A percentile compares a stretch with the other conserved stretches of the same genome.
Evolutionary conservation across 1,140 invertebrate species (phyloP).

Genomic region (Ptiloglossa arizonensis): DNA sequence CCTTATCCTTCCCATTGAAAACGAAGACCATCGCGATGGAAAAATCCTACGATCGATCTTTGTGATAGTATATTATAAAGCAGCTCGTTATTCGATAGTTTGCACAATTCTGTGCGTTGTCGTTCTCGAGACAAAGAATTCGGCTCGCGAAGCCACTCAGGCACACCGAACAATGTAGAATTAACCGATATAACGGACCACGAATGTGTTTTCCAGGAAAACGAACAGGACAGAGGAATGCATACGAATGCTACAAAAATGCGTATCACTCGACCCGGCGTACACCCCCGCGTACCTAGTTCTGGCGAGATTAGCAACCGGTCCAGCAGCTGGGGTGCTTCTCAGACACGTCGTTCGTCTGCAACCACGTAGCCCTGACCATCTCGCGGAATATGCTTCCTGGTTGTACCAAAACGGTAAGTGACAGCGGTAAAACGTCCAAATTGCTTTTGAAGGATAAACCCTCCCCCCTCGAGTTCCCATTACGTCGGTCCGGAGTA

Average conservation of each 20-base stretch:
- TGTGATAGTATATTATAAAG: too few species aligned
- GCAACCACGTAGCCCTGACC: conserved; percentile 86
- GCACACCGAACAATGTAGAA: too few species aligned
- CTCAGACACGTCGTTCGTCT: conserved; percentile 84
- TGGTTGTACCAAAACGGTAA: conserved; percentile 86
- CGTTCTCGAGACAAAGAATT: not conserved
- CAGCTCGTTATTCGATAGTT: too few species aligned
- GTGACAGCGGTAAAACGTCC: conserved; percentile 27
- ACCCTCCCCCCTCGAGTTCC: conserved; percentile 22
- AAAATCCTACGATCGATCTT: too few species aligned
- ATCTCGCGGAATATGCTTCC: conserved; percentile 85
- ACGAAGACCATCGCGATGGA: too few species aligned
- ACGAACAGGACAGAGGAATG: conserved; percentile 86
- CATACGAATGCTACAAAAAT: conserved; percentile 86
- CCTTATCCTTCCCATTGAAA: too few species aligned
- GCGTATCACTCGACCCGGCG: conserved; percentile 84
- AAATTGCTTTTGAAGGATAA: conserved; percentile 23
- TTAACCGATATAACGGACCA: too few species aligned
- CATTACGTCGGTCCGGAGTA: conserved; percentile 22
- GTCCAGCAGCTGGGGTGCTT: conserved; percentile 81
- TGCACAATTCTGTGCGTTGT: too few species aligned
- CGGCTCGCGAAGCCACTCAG: too few species aligned
- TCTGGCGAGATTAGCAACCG: conserved; percentile 83
- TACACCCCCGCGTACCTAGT: conserved; percentile 88
- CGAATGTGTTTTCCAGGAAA: conserved; percentile 81